A percentile compares a stretch with the other conserved stretches of the same genome.
Evolutionary conservation across 2,797 vertebrate species (phyloP).

Genomic region (Amphiprion clarkii): DNA sequence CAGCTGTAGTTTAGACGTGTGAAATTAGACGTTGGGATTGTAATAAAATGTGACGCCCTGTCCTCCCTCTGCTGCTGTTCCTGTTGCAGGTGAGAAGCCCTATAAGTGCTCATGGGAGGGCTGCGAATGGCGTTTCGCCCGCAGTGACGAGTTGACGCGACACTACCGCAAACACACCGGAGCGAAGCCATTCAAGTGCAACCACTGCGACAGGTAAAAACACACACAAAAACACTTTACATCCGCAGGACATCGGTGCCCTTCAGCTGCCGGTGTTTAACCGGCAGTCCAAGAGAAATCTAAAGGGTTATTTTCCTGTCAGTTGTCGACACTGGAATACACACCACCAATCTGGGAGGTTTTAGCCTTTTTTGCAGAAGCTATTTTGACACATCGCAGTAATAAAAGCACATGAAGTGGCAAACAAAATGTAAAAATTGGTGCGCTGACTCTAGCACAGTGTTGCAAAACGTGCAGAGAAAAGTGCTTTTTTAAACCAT

Average conservation of each 20-base stretch:
- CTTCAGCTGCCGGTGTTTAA: not conserved
- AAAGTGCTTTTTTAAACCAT: no score
- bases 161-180: conserved; percentile 99
- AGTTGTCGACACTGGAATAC: no score
- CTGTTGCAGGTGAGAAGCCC: conserved; percentile 93
- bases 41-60: conserved; percentile 60
- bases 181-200: conserved; percentile 98
- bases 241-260: not conserved
- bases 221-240: conserved; percentile 7
- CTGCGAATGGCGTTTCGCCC: conserved; percentile 96
- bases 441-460: no score
- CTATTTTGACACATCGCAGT: no score
- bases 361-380: no score
- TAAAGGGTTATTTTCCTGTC: not conserved
- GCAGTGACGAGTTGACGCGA: conserved; percentile 95
- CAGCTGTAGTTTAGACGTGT: conserved; percentile 70
- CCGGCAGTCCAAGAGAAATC: not conserved
- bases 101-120: conserved; percentile 98
- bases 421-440: no score
- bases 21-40: conserved; percentile 65
- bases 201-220: conserved; percentile 96
- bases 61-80: not conserved
- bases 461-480: no score
- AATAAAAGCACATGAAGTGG: no score
- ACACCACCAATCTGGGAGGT: no score